Base-by-base conservation (phyloP, 2,888 invertebrate genomes). In the Colostygia pectinataria region DNA sequence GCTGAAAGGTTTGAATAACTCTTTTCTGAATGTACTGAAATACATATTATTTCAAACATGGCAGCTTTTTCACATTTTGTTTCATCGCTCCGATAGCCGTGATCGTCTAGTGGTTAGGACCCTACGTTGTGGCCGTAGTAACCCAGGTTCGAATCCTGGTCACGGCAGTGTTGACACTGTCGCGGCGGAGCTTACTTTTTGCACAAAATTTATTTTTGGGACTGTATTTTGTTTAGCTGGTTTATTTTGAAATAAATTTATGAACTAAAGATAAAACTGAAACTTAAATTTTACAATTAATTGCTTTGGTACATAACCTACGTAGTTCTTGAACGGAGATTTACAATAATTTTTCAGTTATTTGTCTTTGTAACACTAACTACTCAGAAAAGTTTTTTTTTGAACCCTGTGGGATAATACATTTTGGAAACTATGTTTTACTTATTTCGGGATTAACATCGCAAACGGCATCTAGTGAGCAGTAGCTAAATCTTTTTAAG, bases 121-220 rank as follows among this genome's bases (percentile, higher is more conserved):
- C 91, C 92, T 92, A 92, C 93, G 93, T 93, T 93, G 93, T 93
- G 93, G 93, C 93, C 93, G 93, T 93, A 92, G 93, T 92, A 93
- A 93, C 93, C 93, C 93, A 92, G 92, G 92, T 92, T 92, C 92
- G 92, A 93, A 92, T 92, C 69, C 72, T 74, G 72, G 73, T 74
- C 71, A 74, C 73, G 73, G 74, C 73, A 74, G 70, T 73, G 71
- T 2, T 20, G n/a, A 2, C n/a, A 48, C 83, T 85, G 84, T 83
- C 83, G 75, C 71, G 85, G 85, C 71, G 83, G 78, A 78, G 81
- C 20, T 5, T 49, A 8, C 0, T 42, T 71, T 76, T 77, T 68
- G 37, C 28, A 31, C 4, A 1, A 13, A 7, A 24, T 52, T 52
- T 57, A 53, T 50, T 13, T 24, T 10, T 7, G 5, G 38, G 20